Evolutionary conservation across 2,113 vertebrate genomes (phyloP).

Genomic region (Camelus bactrianus): DNA sequence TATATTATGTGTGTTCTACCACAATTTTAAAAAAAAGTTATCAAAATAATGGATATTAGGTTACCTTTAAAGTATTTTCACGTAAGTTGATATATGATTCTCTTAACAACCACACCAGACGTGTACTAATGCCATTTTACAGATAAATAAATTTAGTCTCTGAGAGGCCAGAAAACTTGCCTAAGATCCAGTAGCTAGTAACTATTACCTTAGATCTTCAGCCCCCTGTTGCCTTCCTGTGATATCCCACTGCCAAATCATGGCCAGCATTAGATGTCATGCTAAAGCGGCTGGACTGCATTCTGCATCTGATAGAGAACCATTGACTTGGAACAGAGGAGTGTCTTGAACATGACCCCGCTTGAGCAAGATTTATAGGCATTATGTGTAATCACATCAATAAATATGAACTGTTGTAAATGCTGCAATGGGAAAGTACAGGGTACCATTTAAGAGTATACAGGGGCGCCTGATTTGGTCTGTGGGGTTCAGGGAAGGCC

Average conservation of each 20-base stretch:
- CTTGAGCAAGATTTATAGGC: neutral
- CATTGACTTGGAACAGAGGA: neutral
- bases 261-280: neutral
- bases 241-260: neutral
- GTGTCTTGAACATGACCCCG: neutral
- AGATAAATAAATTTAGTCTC: conserved; percentile 35
- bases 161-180: neutral
- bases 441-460: neutral
- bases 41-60: neutral
- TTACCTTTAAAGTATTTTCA: conserved; percentile 36
- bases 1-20: neutral
- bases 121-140: neutral
- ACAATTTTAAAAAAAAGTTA: neutral
- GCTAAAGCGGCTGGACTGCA: neutral
- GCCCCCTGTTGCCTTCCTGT: neutral
- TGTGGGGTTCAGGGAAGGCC: neutral
- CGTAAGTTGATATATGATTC: neutral
- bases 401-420: neutral
- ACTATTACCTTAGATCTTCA: neutral
- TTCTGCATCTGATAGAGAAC: neutral
- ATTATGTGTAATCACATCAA: neutral
- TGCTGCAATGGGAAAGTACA: neutral
- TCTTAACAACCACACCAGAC: neutral
- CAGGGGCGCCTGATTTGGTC: neutral
- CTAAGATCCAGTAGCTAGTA: neutral